These are phyloP conservation scores for Gobius niger DNA, from an alignment of 2,113 vertebrate genomes.

Conservation along the genomic window DNA sequence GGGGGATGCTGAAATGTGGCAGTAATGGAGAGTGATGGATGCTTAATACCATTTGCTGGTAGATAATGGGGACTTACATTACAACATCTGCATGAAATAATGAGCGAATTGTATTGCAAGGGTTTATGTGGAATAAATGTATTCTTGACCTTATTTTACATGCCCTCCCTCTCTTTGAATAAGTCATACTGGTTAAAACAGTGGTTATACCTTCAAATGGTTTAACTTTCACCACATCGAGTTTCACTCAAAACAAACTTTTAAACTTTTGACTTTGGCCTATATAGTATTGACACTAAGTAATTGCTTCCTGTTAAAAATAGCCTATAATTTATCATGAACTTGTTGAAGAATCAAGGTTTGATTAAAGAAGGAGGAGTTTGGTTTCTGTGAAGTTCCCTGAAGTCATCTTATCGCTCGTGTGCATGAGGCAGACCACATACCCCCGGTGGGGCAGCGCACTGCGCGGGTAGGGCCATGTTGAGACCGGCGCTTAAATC, in stretches of 20 bases:
- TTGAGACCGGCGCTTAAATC: conserved; percentile 45
- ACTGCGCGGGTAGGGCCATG: conserved; percentile 31
- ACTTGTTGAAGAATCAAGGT: conserved; percentile 7
- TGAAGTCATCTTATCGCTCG: conserved; percentile 31
- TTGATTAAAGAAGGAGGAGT: conserved; percentile 23
- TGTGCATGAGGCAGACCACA: conserved; percentile 34
- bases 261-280: conserved; percentile 13
- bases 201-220: no score
- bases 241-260: neutral
- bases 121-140: neutral
- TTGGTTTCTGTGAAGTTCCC: conserved; percentile 11
- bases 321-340: neutral
- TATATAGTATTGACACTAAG: neutral
- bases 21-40: conserved; percentile 47
- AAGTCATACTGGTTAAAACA: no score
- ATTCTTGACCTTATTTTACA: no score
- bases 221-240: no score
- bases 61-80: conserved; percentile 16
- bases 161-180: no score
- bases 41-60: conserved; percentile 42
- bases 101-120: neutral
- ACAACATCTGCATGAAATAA: neutral
- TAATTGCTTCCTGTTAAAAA: conserved; percentile 7
- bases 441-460: conserved; percentile 38
- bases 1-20: conserved; percentile 30